Percentiles rank a stretch among this genome's conserved stretches.
phyloP scores from a whole-genome alignment of 1,140 invertebrate genomes.

The Sipha flava region DNA sequence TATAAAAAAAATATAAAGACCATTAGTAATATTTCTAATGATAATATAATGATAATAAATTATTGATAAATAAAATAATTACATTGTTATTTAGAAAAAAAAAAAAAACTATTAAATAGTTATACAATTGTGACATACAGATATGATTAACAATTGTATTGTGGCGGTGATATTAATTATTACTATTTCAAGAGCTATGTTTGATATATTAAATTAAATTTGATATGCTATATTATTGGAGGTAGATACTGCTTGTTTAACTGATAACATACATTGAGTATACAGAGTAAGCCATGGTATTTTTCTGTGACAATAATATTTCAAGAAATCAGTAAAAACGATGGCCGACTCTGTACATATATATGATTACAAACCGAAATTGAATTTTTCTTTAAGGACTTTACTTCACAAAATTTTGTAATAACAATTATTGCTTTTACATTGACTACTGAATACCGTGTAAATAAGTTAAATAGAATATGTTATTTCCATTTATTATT shows the following conservation, averaged over 20 bases:
- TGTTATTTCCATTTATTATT: constrained; percentile 13
- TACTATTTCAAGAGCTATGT: background rate
- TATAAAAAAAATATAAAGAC: background rate
- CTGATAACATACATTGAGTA: background rate
- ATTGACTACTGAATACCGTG: constrained; percentile 24
- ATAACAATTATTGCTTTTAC: constrained; percentile 30
- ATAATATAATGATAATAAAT: background rate
- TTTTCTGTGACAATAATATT: no score
- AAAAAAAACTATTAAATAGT: background rate
- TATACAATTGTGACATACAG: background rate
- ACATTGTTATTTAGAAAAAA: no score
- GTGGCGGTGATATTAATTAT: background rate
- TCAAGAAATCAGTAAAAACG: no score
- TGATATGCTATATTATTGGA: background rate
- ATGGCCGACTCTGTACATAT: no score
- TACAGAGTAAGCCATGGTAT: no score
- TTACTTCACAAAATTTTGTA: background rate
- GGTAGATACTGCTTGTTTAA: background rate
- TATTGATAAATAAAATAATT: background rate
- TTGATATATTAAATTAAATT: background rate
- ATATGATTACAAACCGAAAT: background rate
- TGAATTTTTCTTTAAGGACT: background rate
- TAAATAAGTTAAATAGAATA: constrained; percentile 14
- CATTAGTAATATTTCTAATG: no score
- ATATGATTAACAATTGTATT: background rate